These are phyloP conservation scores for Hycleus phaleratus DNA, from an alignment of 1,140 invertebrate genomes.

Conservation along the genomic window DNA sequence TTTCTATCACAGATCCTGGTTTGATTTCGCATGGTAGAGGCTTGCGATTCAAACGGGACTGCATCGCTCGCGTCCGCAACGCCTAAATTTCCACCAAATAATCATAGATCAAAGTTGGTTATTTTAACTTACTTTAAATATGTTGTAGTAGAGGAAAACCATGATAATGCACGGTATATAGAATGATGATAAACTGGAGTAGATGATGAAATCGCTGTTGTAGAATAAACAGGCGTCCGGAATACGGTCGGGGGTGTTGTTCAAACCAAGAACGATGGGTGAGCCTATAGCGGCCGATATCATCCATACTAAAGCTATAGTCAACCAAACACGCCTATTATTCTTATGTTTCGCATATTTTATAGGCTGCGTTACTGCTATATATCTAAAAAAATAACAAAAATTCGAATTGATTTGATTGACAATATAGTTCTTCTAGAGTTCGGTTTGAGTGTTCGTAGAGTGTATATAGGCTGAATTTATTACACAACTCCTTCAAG, in stretches of 20 bases:
- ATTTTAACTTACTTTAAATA: conserved; percentile 77
- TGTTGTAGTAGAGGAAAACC: conserved; percentile 97
- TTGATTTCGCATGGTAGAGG: conserved; percentile 63
- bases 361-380: conserved; percentile 97
- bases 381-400: conserved; percentile 68
- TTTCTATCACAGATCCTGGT: conserved; percentile 80
- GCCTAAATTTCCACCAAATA: conserved; percentile 44
- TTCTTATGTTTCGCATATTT: conserved; percentile 99
- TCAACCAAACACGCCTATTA: conserved; percentile 88
- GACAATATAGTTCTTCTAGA: too few relatives aligned
- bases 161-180: conserved; percentile 99
- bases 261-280: conserved; percentile 92
- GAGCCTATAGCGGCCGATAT: conserved; percentile 94
- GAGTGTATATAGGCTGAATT: too few relatives aligned
- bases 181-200: conserved; percentile 96
- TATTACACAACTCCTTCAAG: too few relatives aligned
- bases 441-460: too few relatives aligned
- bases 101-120: too few relatives aligned
- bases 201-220: conserved; percentile 96
- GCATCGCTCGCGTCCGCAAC: conserved; percentile 74
- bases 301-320: conserved; percentile 94
- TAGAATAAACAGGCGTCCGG: conserved; percentile 88
- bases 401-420: too few relatives aligned
- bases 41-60: conserved; percentile 66
- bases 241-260: conserved; percentile 74